phyloP scores from a whole-genome alignment of 37 sponge, comb jelly and placozoan genomes.

The Crambe crambe region DNA sequence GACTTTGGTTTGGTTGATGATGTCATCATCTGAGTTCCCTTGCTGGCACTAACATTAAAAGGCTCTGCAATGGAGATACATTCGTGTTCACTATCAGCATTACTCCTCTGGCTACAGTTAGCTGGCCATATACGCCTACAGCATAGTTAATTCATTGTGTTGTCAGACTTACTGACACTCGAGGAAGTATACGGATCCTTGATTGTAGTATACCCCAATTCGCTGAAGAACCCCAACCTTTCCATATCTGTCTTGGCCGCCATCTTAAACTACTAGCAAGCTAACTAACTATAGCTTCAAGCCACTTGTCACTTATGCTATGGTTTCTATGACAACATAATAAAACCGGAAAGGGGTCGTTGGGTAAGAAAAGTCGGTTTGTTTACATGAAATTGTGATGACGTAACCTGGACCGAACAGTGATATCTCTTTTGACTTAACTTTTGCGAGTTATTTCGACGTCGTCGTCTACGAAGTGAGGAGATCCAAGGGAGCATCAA shows the following conservation, averaged over 20 bases:
- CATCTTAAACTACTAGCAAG: no score
- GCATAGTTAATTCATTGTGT: no score
- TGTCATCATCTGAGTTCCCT: conserved; percentile 82
- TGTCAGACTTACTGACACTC: conserved; percentile 46
- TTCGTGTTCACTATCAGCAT: not conserved
- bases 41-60: conserved; percentile 58
- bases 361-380: no score
- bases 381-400: no score
- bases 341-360: no score
- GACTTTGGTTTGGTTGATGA: conserved; percentile 65
- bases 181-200: conserved; percentile 77
- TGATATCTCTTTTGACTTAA: no score
- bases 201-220: conserved; percentile 88
- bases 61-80: conserved; percentile 50
- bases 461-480: no score
- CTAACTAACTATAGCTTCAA: no score
- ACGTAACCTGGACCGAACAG: no score
- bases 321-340: not conserved
- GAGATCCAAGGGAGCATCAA: no score
- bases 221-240: conserved; percentile 86
- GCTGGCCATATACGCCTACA: not conserved
- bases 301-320: not conserved
- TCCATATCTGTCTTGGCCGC: conserved; percentile 87
- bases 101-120: not conserved
- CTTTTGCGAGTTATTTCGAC: no score